phyloP scores from a whole-genome alignment of 2,888 invertebrate species.

The Leptopilina myrica region DNA sequence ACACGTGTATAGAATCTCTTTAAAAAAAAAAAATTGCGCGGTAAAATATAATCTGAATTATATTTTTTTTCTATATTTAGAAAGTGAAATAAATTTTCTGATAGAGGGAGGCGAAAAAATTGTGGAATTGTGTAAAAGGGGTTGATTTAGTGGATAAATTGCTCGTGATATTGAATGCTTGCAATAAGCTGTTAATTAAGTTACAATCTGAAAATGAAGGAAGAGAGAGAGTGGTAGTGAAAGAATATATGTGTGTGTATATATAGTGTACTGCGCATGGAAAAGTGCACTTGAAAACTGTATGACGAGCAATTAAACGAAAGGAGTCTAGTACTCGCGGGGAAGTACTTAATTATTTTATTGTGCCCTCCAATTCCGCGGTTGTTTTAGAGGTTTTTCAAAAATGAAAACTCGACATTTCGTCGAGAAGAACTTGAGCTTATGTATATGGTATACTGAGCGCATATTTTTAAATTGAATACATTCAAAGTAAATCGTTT shows the following conservation, averaged over 20 bases:
- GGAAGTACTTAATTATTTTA: conserved; percentile 31
- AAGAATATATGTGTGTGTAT: not conserved
- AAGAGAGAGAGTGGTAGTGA: not conserved
- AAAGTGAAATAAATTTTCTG: too few species aligned
- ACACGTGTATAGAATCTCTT: too few species aligned
- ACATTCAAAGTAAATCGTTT: not conserved
- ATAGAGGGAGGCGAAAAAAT: too few species aligned
- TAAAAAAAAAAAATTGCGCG: too few species aligned
- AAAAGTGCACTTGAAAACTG: conserved; percentile 24
- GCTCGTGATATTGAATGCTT: conserved; percentile 18
- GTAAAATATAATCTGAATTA: not conserved
- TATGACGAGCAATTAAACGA: conserved; percentile 34
- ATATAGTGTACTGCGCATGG: not conserved
- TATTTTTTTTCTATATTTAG: not conserved
- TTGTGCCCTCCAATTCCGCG: conserved; percentile 9
- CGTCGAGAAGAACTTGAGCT: not conserved
- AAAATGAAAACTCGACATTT: conserved; percentile 5
- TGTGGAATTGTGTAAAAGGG: not conserved
- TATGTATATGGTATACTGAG: too few species aligned
- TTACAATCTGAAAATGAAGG: conserved; percentile 4
- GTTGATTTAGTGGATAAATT: conserved; percentile 21
- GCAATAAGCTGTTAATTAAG: conserved; percentile 28
- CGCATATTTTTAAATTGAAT: not conserved
- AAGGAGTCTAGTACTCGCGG: conserved; percentile 9
- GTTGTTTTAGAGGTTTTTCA: conserved; percentile 16